These are phyloP conservation scores for Polyergus mexicanus DNA, from an alignment of 1,140 invertebrate species.

Conservation along the genomic window DNA sequence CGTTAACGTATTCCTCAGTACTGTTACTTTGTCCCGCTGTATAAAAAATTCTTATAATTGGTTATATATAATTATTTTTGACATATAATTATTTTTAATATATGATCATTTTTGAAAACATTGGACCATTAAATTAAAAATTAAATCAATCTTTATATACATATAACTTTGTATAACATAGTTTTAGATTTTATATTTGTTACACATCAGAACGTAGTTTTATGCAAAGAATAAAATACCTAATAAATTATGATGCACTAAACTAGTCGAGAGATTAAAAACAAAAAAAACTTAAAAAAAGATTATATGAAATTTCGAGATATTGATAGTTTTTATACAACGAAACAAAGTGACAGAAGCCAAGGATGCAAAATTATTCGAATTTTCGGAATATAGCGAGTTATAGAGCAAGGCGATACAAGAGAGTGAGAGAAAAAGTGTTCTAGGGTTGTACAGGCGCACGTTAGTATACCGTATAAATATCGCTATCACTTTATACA, in stretches of 20 bases:
- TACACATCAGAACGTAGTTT: neutral
- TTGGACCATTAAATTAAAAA: neutral
- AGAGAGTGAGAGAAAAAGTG: conserved; percentile 51
- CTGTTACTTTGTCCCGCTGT: conserved; percentile 37
- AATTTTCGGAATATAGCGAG: conserved; percentile 18
- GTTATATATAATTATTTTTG: neutral
- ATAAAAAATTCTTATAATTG: neutral
- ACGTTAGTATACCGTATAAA: conserved; percentile 62
- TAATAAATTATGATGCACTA: neutral
- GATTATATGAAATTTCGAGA: conserved; percentile 3
- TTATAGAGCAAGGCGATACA: conserved; percentile 57
- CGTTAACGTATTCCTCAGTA: conserved; percentile 14
- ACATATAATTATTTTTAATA: no score
- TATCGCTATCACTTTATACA: conserved; percentile 62
- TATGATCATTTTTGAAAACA: neutral
- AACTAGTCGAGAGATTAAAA: conserved; percentile 21
- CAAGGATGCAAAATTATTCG: neutral
- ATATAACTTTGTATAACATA: neutral
- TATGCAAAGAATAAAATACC: neutral
- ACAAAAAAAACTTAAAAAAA: neutral
- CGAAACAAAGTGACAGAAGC: conserved; percentile 27
- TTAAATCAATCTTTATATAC: neutral
- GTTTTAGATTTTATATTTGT: neutral
- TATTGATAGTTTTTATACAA: conserved; percentile 8
- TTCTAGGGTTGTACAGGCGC: conserved; percentile 63